Evolutionary conservation across 2,113 vertebrate genomes (phyloP).

Genomic region (Spizaetus ornatus): DNA sequence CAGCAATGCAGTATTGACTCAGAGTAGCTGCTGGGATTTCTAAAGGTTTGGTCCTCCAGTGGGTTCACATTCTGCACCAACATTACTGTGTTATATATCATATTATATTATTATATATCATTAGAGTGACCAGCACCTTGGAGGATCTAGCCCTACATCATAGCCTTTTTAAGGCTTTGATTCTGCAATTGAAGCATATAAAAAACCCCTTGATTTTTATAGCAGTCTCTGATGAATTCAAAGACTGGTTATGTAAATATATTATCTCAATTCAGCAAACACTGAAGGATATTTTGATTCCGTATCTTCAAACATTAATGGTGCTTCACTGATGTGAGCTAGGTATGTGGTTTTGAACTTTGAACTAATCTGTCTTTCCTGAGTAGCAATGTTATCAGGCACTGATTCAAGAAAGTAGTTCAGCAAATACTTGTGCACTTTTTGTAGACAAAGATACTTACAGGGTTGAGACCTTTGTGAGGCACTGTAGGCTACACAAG

Average conservation of each 20-base stretch:
- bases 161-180: not conserved
- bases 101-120: too few species aligned
- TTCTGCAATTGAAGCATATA: not conserved
- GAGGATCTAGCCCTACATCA: accelerated
- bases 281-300: not conserved
- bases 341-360: not conserved
- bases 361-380: not conserved
- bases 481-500: not conserved
- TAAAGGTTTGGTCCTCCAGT: not conserved
- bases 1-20: not conserved
- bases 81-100: not conserved
- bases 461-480: not conserved
- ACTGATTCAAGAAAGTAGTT: not conserved
- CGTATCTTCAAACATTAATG: not conserved
- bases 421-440: not conserved
- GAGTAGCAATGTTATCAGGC: not conserved
- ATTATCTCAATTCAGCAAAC: not conserved
- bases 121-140: not conserved
- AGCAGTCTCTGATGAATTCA: not conserved
- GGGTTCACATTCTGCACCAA: not conserved
- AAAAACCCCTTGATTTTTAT: not conserved
- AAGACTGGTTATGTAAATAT: not conserved
- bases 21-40: not conserved
- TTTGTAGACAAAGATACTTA: not conserved
- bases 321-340: not conserved